A percentile compares a stretch with the other conserved stretches of the same genome.
These are phyloP conservation scores for Holothuria scabra DNA, from an alignment of 53 echinoderm and acorn worm species.

Conservation along the genomic window DNA sequence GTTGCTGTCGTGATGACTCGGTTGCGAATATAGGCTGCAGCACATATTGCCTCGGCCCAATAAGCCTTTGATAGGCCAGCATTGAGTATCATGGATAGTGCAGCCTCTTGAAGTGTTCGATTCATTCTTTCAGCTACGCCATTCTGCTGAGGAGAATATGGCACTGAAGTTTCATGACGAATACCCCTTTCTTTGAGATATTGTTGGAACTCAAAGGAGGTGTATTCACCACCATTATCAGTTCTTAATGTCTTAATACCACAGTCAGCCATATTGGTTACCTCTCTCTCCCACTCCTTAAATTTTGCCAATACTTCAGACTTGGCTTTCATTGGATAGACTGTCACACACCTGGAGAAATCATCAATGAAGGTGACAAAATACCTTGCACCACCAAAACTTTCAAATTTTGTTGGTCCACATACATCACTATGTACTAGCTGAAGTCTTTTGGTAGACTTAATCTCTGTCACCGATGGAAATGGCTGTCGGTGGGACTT, in stretches of 20 bases:
- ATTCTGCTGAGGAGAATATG: not conserved
- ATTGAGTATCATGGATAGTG: not conserved
- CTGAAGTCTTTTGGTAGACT: no score
- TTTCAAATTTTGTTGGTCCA: no score
- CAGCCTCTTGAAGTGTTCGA: no score
- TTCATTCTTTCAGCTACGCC: no score
- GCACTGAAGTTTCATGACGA: not conserved
- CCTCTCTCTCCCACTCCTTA: not conserved
- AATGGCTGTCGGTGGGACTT: no score
- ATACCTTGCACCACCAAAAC: no score
- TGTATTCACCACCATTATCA: not conserved
- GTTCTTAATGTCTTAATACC: not conserved
- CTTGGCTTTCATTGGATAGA: not conserved
- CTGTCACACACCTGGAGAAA: no score
- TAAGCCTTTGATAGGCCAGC: not conserved
- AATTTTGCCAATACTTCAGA: constrained; percentile 1
- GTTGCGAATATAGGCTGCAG: not conserved
- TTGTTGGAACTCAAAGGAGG: not conserved
- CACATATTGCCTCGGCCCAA: not conserved
- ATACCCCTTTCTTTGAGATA: constrained; percentile 1
- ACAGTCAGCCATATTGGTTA: constrained; percentile 1
- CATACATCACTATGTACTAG: no score
- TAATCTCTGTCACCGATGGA: no score
- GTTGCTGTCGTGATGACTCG: constrained; percentile 13
- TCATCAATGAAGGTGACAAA: no score